Base-by-base conservation (phyloP, 2,113 vertebrate genomes). In the Brachirus orientalis region DNA sequence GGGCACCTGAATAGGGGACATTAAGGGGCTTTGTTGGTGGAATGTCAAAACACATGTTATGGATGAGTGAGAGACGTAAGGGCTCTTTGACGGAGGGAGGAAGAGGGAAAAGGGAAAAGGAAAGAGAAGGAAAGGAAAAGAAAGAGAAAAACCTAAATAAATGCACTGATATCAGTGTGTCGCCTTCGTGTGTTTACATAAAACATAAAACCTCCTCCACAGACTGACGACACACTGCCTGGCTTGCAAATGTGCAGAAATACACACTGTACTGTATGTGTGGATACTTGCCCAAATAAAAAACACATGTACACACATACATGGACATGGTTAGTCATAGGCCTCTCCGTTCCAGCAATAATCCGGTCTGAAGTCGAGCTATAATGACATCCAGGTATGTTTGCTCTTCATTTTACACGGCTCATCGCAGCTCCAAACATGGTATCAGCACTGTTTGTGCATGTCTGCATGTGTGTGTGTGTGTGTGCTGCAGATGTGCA, bases 361-460 rank as follows among this genome's bases (percentile, higher is more conserved):
- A 80, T 78, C 80, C 54, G 18, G 74, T 66, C 75, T 79, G 75
- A 81, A 68, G 76, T 68, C 70, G 18, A 50, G 66, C 69, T 82
- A 60, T 92, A 91, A 91, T 87, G 88, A 90, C 79, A 89, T 87
- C 83, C 91, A 91, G 88, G 87, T 86, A 89, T 90, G 88, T 91
- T 91, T 92, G 86, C 78, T 86, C 84, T 90, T 90, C 86, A 87
- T 91, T 90, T 88, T 83, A 85, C 82, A 91, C 44, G 79, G 85
- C 88, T 90, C 89, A 90, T 91, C 64, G 50, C 84, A 83, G 72
- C 84, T 88, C 80, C 67, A 77, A 80, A 83, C 82, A 84, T 76
- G 68, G 43, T 41, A 72, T 85, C 75, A 72, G 52, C 64, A 37
- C 54, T 10, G 16, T 6, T 6, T 51, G 56, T 63, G 36, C 13